Base-by-base conservation (phyloP, 2,797 vertebrate genomes). In the Cyclura pinguis region DNA sequence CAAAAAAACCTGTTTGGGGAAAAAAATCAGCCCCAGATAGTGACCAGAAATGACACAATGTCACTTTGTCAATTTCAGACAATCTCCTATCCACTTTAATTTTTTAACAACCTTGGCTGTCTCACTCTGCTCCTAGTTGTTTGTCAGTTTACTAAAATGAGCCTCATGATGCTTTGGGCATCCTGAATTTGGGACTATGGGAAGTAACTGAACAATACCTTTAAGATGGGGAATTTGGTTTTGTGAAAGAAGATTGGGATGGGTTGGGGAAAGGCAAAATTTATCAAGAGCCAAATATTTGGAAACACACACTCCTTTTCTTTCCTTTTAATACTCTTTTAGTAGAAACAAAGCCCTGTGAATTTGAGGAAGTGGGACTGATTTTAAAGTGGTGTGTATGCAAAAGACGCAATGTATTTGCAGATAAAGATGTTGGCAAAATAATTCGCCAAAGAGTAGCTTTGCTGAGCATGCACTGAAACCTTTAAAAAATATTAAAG, bases 301-400 rank as follows among this genome's bases (percentile, higher is more conserved):
- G 18, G 16, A 59, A 74, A 62, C 32, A 67, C 5, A 59, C 78
- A 18, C 3, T 77, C 52, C 6, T n/a, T 50, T 80, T 55, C 16
- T 24, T 52, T 6, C n/a, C 35, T 52, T 24, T 3, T 69, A 12
- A 16, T 88, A 27, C 29, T 80, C 62, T 35, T 57, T 86, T 35
- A 32, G 32, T 20, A 69, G 29, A 47, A 47, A 47, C 42, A 47
- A 47, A 47, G 42, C 42, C 42, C 55, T 67, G 74, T 2, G 62
- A 38, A 55, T 82, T 7, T 12, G 82, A 27, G 72, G 29, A 57
- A 27, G 9, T 16, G 35, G 20, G 10, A 27, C 50, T 24, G 2
- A 42, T 57, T 89, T 59, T 85, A 89, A 89, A 85, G 47, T 47
- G 3, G 32, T 59, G 22, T 73, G 38, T 78, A 24, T 78, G 59